These are phyloP conservation scores for Phylloscopus whistleri DNA, from an alignment of 2,113 vertebrate genomes.

Conservation along the genomic window DNA sequence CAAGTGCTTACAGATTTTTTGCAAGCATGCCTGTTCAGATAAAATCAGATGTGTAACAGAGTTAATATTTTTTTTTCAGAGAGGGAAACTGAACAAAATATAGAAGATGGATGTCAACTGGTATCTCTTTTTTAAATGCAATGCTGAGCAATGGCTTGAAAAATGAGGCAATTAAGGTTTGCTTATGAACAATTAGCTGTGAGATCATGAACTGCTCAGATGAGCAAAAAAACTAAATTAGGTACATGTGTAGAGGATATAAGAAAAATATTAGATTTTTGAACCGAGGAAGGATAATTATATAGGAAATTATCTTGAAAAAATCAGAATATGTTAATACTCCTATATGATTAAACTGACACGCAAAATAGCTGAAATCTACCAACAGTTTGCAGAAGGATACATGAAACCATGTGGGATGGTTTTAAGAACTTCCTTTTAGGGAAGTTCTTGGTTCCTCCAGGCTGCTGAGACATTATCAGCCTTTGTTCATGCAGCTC, in stretches of 20 bases:
- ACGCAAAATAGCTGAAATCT: background rate
- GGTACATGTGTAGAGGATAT: background rate
- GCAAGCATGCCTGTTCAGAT: background rate
- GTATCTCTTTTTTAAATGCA: background rate
- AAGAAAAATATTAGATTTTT: background rate
- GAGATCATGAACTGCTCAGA: background rate
- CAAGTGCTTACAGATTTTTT: background rate
- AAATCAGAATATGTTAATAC: background rate
- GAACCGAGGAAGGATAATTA: background rate
- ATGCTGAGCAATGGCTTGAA: background rate
- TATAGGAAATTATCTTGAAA: background rate
- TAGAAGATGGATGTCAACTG: background rate
- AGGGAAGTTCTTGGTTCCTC: background rate
- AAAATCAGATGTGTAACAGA: background rate
- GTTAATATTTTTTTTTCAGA: background rate
- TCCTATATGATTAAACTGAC: background rate
- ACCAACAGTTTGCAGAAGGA: background rate
- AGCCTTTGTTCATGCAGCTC: background rate
- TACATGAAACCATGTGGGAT: background rate
- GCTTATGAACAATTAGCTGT: background rate
- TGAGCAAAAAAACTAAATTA: background rate
- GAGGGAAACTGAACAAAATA: background rate
- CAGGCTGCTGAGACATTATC: background rate
- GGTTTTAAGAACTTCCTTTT: background rate
- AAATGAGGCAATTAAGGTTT: conserved; percentile 13